Evolutionary conservation across 2,888 invertebrate genomes (phyloP).

Genomic region (Scaptomyza polygonia): DNA sequence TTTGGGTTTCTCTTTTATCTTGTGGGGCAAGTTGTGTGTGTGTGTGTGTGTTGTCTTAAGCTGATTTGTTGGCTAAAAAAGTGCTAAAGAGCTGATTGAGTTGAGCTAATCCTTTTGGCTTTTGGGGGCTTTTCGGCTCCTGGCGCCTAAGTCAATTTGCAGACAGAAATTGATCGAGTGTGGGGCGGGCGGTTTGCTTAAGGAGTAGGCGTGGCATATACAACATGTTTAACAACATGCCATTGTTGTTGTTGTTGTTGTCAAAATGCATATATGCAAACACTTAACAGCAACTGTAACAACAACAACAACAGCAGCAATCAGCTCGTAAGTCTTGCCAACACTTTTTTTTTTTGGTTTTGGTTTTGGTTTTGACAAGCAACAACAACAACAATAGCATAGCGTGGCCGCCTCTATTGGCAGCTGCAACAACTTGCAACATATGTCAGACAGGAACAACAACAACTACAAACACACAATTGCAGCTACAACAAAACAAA

Average conservation of each 20-base stretch:
- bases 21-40: not conserved
- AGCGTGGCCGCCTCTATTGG: slow-evolving; percentile 71
- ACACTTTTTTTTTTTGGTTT: too few species aligned
- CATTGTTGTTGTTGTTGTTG: slow-evolving; percentile 31
- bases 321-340: slow-evolving; percentile 64
- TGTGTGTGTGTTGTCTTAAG: slow-evolving; percentile 70
- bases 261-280: slow-evolving; percentile 68
- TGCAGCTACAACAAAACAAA: slow-evolving; percentile 47
- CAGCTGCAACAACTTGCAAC: slow-evolving; percentile 78
- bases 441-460: slow-evolving; percentile 57
- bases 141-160: slow-evolving; percentile 46
- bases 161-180: slow-evolving; percentile 21
- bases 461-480: slow-evolving; percentile 37
- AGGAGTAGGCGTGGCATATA: slow-evolving; percentile 23
- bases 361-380: slow-evolving; percentile 71
- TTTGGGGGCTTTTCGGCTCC: slow-evolving; percentile 6
- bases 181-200: slow-evolving; percentile 10
- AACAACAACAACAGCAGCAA: slow-evolving; percentile 37
- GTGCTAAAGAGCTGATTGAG: slow-evolving; percentile 55
- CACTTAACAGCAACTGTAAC: slow-evolving; percentile 52
- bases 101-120: slow-evolving; percentile 34
- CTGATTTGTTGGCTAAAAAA: slow-evolving; percentile 69
- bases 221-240: slow-evolving; percentile 69
- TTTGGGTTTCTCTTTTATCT: too few species aligned
- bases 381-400: slow-evolving; percentile 41